Evolutionary conservation across 2,888 invertebrate species (phyloP).

Genomic region (Halictus quadricinctus): DNA sequence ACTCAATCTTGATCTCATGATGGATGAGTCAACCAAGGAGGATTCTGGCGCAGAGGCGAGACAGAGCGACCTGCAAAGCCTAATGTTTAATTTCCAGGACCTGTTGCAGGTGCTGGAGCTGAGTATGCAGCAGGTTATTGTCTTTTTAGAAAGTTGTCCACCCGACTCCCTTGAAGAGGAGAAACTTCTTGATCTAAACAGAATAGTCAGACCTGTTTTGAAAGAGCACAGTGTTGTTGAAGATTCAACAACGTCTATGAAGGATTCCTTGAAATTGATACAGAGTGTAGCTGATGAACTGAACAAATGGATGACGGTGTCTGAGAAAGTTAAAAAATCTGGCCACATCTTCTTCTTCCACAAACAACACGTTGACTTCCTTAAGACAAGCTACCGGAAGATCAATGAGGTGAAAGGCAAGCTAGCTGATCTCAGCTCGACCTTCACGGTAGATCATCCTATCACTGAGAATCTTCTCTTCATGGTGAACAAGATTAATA

Average conservation of each 20-base stretch:
- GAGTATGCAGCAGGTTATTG: constrained; percentile 87
- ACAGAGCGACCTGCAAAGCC: constrained; percentile 80
- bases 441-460: constrained; percentile 69
- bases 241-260: constrained; percentile 66
- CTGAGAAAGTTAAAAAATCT: constrained; percentile 12
- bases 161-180: constrained; percentile 74
- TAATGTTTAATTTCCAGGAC: constrained; percentile 82
- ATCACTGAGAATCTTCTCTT: constrained; percentile 71
- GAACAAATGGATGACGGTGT: constrained; percentile 19
- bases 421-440: not conserved
- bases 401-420: constrained; percentile 10
- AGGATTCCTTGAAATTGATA: constrained; percentile 63
- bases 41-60: constrained; percentile 61
- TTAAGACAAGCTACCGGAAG: constrained; percentile 14
- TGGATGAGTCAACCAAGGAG: not conserved
- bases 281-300: constrained; percentile 31
- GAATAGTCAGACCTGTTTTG: constrained; percentile 65
- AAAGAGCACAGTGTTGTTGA: constrained; percentile 73
- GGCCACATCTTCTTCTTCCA: constrained; percentile 33
- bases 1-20: constrained; percentile 60
- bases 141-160: constrained; percentile 87
- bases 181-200: constrained; percentile 68
- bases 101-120: constrained; percentile 84
- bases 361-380: constrained; percentile 67
- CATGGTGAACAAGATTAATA: constrained; percentile 63